Percentiles rank a stretch among this genome's conserved stretches.
Evolutionary conservation across 2,797 vertebrate genomes (phyloP).

Genomic region (Cynopterus sphinx): DNA sequence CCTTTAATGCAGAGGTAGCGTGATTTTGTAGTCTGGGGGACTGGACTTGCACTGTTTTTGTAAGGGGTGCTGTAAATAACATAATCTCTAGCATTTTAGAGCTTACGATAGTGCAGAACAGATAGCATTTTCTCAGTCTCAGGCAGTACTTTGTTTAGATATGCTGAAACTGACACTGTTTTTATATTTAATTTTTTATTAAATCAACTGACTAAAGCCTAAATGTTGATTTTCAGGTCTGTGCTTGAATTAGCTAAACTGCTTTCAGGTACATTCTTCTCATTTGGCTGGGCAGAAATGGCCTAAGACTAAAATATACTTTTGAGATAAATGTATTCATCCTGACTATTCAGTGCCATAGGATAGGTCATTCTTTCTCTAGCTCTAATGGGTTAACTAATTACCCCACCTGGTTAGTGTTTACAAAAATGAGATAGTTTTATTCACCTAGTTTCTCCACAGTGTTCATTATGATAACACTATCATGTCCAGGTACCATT

Average conservation of each 20-base stretch:
- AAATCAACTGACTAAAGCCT: background rate
- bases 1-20: background rate
- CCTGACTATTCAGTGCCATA: background rate
- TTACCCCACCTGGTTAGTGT: background rate
- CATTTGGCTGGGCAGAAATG: background rate
- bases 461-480: background rate
- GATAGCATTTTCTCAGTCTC: background rate
- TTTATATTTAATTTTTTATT: background rate
- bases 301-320: background rate
- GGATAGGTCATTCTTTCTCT: background rate
- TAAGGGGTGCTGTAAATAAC: background rate
- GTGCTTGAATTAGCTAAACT: background rate
- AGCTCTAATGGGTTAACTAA: constrained; percentile 21
- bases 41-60: background rate
- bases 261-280: background rate
- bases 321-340: background rate
- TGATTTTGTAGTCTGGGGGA: background rate
- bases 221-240: background rate
- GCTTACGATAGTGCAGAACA: background rate
- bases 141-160: background rate
- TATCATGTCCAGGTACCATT: background rate
- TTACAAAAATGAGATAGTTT: background rate
- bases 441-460: background rate
- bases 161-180: background rate
- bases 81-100: background rate